These are phyloP conservation scores for Rallus crepitans DNA, from an alignment of 2,797 vertebrate species.

Conservation along the genomic window DNA sequence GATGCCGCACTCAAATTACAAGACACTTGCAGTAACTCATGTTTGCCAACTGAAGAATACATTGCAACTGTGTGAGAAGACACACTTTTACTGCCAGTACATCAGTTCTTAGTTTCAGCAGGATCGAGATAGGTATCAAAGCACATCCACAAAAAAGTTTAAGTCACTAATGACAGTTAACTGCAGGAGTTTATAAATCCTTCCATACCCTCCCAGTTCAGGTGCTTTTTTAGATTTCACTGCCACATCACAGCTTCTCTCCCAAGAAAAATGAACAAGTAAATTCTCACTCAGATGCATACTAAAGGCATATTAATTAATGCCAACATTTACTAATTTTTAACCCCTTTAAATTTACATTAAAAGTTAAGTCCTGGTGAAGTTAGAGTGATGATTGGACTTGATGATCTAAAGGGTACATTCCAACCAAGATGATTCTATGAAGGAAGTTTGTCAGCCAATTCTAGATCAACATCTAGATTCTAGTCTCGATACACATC, in stretches of 20 bases:
- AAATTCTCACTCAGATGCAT: not conserved
- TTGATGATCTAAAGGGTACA: too few relatives aligned
- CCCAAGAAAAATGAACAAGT: not conserved
- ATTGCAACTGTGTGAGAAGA: not conserved
- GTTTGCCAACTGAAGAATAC: not conserved
- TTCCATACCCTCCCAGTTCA: not conserved
- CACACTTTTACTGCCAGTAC: not conserved
- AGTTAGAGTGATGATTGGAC: too few relatives aligned
- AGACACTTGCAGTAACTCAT: not conserved
- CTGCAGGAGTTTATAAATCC: not conserved
- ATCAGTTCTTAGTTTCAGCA: not conserved
- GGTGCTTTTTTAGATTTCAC: not conserved
- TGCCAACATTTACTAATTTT: not conserved
- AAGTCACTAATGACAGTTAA: not conserved
- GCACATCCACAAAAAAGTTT: not conserved
- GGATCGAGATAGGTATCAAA: not conserved
- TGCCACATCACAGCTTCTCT: not conserved
- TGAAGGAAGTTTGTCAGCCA: not conserved
- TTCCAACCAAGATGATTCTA: too few relatives aligned
- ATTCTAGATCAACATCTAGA: not conserved
- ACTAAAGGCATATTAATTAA: not conserved
- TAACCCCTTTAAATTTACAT: not conserved
- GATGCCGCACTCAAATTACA: not conserved
- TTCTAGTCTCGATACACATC: not conserved
- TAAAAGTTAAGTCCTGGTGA: not conserved